Conservation (phyloP, 1,140 invertebrate genomes). For the Hirudo medicinalis region DNA sequence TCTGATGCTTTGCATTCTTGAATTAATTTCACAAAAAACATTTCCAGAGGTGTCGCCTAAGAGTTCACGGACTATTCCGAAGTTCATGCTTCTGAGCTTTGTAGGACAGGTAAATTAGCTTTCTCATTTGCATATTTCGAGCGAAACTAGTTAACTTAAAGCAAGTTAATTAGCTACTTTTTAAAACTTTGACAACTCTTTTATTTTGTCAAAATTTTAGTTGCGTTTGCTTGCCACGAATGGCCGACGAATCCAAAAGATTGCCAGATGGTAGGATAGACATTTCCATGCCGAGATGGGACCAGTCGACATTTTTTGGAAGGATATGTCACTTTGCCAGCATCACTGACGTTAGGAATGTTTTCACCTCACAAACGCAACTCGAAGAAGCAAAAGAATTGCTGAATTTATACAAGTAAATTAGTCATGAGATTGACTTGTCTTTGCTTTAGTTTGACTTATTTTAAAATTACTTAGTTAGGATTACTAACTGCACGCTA, state of each 20-base stretch:
- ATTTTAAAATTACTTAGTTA: not conserved
- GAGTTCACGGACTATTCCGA: no score
- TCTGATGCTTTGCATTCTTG: no score
- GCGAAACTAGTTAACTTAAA: no score
- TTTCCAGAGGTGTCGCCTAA: no score
- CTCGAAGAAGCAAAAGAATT: slow-evolving; percentile 41
- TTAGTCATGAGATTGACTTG: no score
- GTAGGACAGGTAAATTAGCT: no score
- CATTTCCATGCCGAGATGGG: slow-evolving; percentile 32
- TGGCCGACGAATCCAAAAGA: slow-evolving; percentile 12
- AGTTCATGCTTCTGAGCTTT: no score
- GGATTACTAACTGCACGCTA: not conserved
- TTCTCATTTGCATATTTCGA: no score
- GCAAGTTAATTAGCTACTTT: no score
- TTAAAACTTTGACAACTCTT: no score
- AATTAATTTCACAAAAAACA: no score
- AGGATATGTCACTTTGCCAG: slow-evolving; percentile 35
- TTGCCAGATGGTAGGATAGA: slow-evolving; percentile 27
- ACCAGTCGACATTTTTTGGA: slow-evolving; percentile 34
- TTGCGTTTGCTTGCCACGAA: not conserved
- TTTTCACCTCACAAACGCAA: slow-evolving; percentile 26
- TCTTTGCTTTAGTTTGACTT: not conserved
- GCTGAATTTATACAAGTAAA: slow-evolving; percentile 57
- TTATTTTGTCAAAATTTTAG: no score
- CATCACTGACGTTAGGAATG: slow-evolving; percentile 35